These are phyloP conservation scores for Nibea albiflora DNA, from an alignment of 2,113 vertebrate genomes.

Conservation along the genomic window DNA sequence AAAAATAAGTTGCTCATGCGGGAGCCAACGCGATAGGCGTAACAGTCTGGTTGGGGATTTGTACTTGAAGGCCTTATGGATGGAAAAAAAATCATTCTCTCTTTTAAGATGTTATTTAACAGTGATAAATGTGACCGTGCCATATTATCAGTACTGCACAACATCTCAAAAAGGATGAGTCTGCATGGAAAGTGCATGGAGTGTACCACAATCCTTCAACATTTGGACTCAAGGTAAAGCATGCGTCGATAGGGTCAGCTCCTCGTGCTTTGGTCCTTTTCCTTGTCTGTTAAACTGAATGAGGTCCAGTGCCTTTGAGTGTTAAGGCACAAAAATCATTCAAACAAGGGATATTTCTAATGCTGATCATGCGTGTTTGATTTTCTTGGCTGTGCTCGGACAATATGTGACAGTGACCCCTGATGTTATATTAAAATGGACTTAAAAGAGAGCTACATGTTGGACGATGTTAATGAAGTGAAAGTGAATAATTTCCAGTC, in stretches of 20 bases:
- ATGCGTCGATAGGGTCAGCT: slow-evolving; percentile 22
- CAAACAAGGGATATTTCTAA: slow-evolving; percentile 25
- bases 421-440: neutral
- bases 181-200: slow-evolving; percentile 55
- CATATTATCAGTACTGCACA: slow-evolving; percentile 43
- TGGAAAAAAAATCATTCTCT: slow-evolving; percentile 4
- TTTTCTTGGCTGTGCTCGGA: slow-evolving; percentile 11
- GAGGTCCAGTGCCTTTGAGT: slow-evolving; percentile 74
- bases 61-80: slow-evolving; percentile 35
- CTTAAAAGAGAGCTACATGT: slow-evolving; percentile 30
- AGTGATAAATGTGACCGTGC: slow-evolving; percentile 46
- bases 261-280: slow-evolving; percentile 12
- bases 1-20: slow-evolving; percentile 28
- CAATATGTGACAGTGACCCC: slow-evolving; percentile 8
- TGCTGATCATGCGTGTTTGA: slow-evolving; percentile 16
- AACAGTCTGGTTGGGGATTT: neutral
- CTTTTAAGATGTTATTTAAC: slow-evolving; percentile 27
- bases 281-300: slow-evolving; percentile 28
- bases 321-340: slow-evolving; percentile 14
- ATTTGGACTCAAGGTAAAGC: slow-evolving; percentile 2
- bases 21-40: neutral
- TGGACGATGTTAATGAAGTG: slow-evolving; percentile 41
- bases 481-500: neutral
- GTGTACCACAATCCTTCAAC: slow-evolving; percentile 8
- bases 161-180: slow-evolving; percentile 6